These are phyloP conservation scores for Mechanitis messenoides DNA, from an alignment of 2,888 invertebrate genomes.

Conservation along the genomic window DNA sequence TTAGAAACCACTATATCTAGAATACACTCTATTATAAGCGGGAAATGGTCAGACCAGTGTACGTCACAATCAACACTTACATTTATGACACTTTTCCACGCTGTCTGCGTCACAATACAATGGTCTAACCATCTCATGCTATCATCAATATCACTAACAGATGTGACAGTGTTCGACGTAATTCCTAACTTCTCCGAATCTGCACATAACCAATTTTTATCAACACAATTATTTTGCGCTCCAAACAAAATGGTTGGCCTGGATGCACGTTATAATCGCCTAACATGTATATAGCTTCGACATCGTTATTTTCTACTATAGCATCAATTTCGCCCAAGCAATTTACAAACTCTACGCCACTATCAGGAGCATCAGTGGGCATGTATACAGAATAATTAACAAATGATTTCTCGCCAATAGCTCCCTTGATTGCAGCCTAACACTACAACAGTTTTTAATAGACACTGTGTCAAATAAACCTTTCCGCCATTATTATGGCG, in stretches of 20 bases:
- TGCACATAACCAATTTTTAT: too few species aligned
- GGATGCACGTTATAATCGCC: conserved; percentile 11
- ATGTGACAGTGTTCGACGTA: conserved; percentile 20
- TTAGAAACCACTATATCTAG: conserved; percentile 6
- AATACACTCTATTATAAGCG: conserved; percentile 18
- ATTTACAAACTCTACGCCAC: conserved; percentile 4
- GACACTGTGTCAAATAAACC: conserved; percentile 11
- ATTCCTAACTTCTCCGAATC: conserved; percentile 18
- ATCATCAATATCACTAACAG: conserved; percentile 17
- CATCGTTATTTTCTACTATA: conserved; percentile 17
- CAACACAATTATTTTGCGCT: conserved; percentile 26
- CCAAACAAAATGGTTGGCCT: conserved; percentile 1
- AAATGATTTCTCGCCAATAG: conserved; percentile 1
- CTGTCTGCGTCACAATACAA: conserved; percentile 22
- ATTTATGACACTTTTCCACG: conserved; percentile 16
- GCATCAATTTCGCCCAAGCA: conserved; percentile 5
- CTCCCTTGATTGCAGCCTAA: neutral
- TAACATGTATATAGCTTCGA: conserved; percentile 9
- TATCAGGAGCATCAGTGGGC: conserved; percentile 8
- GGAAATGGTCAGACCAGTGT: conserved; percentile 27
- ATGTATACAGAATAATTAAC: conserved; percentile 4
- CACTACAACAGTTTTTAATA: conserved; percentile 7
- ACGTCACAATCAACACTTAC: conserved; percentile 21
- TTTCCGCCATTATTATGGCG: conserved; percentile 13
- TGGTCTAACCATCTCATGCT: conserved; percentile 26